A percentile compares a stretch with the other conserved stretches of the same genome.
phyloP scores from a whole-genome alignment of 2,113 vertebrate species.

The Muntiacus muntjak region DNA sequence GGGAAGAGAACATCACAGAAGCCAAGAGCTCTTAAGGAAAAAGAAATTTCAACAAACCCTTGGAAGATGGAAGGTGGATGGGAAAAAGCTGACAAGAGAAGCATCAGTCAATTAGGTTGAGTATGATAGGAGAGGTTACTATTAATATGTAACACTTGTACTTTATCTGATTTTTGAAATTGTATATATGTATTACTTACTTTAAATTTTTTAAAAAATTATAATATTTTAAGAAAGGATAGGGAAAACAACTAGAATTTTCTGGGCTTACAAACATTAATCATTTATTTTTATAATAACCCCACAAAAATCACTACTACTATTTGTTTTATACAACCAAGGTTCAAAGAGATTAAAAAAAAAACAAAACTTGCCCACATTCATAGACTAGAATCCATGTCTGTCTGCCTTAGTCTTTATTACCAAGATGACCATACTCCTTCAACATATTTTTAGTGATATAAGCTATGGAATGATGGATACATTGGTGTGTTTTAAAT shows the following conservation, averaged over 20 bases:
- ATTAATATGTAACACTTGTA: background rate
- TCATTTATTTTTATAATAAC: conserved; percentile 8
- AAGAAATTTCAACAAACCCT: conserved; percentile 32
- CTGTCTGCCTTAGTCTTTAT: background rate
- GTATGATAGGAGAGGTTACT: background rate
- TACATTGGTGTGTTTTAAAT: background rate
- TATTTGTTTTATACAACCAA: conserved; percentile 15
- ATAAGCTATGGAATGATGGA: background rate
- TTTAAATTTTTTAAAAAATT: background rate
- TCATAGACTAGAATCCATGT: background rate
- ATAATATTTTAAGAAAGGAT: background rate
- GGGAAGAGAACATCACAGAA: background rate
- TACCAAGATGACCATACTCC: background rate
- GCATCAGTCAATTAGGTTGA: background rate
- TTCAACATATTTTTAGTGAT: background rate
- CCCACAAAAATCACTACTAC: conserved; percentile 1
- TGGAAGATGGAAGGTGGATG: background rate
- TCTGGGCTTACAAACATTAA: conserved; percentile 13
- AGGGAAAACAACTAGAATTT: conserved; percentile 19
- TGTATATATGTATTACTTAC: background rate
- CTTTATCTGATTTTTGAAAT: conserved; percentile 39
- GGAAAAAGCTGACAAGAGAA: background rate
- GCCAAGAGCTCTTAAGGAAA: background rate
- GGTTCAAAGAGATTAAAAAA: background rate
- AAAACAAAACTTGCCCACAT: background rate